These are phyloP conservation scores for Halcyon senegalensis DNA, from an alignment of 2,113 vertebrate genomes.

Conservation along the genomic window DNA sequence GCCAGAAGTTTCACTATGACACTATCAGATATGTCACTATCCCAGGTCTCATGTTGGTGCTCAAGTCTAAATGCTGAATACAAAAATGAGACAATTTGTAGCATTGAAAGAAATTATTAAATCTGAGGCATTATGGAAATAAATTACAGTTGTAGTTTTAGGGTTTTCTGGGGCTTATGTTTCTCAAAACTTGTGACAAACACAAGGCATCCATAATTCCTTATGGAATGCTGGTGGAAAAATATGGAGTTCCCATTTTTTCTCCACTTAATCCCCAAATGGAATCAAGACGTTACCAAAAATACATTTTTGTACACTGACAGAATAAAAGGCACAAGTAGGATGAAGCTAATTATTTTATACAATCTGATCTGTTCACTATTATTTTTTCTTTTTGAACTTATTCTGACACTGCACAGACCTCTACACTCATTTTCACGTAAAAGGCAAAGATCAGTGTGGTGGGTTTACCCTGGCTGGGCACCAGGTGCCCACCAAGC, in stretches of 20 bases:
- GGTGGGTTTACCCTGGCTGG: too few species aligned
- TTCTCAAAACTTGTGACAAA: not conserved
- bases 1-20: constrained; percentile 15
- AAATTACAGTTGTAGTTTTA: not conserved
- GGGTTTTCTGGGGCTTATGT: not conserved
- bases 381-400: not conserved
- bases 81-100: not conserved
- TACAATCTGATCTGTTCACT: not conserved
- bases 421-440: not conserved
- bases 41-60: not conserved
- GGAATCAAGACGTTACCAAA: not conserved
- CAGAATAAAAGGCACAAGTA: not conserved
- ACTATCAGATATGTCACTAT: not conserved
- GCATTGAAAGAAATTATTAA: not conserved
- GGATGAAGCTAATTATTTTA: not conserved
- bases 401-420: not conserved
- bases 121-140: not conserved
- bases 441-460: not conserved
- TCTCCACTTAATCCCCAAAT: not conserved
- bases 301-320: not conserved
- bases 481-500: too few species aligned
- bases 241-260: not conserved
- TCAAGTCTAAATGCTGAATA: not conserved
- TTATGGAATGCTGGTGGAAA: not conserved
- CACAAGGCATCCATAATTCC: not conserved